Base-by-base conservation (phyloP, 1,140 invertebrate species). In the Saccostrea cuccullata region DNA sequence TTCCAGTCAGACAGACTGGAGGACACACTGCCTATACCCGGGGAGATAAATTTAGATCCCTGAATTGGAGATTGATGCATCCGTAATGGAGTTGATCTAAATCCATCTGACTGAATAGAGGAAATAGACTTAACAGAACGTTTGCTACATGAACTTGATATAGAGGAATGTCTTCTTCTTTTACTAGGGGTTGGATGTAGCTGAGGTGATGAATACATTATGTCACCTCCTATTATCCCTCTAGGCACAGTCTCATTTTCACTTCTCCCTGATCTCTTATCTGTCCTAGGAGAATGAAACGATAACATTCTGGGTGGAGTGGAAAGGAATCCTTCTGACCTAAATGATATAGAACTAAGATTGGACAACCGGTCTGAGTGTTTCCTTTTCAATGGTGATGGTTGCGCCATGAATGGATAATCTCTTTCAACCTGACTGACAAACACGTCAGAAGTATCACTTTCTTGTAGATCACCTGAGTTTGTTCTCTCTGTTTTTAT, bases 71-170 rank as follows among this genome's bases (percentile, higher is more conserved):
- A 77, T 23, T 77, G 70, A 15, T 77, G 70, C 70, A 77, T 77
- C 30, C 70, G 70, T 12, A 40, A 55, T n/a, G 82, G 82, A 55
- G 82, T 84, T n/a, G 82, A 84, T 20, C 40, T 55, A 26, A 84
- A 84, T 55, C 82, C 82, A 8, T 84, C 82, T 12, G 82, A 84
- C 23, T 84, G 82, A 84, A 55, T 12, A 23, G 82, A 84, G 40
- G 23, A n/a, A 55, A 23, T 23, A 84, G 47, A 55, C 8, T 55
- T 55, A 9, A 56, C 40, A 20, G 82, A 84, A 17, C 20, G 82
- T 84, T 36, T 84, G 23, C 82, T 84, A 56, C 40, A 55, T 23
- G n/a, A 9, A 84, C 82, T 84, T 55, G 82, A 84, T 2, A 36
- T 36, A 2, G 82, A 84, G 47, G 82, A 84, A 84, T 47, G 82